phyloP scores from a whole-genome alignment of 92 coral and sea anemone genomes.

The Epizoanthus fatuus region DNA sequence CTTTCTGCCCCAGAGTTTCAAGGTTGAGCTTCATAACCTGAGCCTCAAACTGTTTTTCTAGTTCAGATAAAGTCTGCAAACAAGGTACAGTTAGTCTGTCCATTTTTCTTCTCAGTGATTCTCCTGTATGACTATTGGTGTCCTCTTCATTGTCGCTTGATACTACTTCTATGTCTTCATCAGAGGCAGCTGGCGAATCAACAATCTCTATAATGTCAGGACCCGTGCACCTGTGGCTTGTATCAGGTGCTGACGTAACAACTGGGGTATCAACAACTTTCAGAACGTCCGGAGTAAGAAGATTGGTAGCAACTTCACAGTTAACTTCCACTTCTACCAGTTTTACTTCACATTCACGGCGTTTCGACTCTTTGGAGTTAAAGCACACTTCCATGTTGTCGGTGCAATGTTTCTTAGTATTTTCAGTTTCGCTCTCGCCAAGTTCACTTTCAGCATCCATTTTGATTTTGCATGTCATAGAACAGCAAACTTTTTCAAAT shows the following conservation, averaged over 20 bases:
- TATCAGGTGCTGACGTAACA: neutral
- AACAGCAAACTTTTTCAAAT: conserved; percentile 9
- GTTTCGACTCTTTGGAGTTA: neutral
- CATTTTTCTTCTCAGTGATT: neutral
- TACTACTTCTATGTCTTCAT: neutral
- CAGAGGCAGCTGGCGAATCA: conserved; percentile 27
- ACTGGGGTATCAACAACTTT: neutral
- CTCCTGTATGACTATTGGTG: neutral
- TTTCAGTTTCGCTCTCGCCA: neutral
- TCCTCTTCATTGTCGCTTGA: neutral
- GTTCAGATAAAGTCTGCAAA: conserved; percentile 58
- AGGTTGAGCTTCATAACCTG: conserved; percentile 50
- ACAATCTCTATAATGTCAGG: conserved; percentile 5
- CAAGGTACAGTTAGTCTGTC: conserved; percentile 70
- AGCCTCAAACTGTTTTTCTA: conserved; percentile 48
- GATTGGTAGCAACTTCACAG: neutral
- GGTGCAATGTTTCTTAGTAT: too few relatives aligned
- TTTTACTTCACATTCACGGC: neutral
- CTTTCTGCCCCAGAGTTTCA: conserved; percentile 27
- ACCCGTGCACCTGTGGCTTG: neutral
- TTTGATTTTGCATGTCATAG: neutral
- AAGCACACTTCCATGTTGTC: neutral
- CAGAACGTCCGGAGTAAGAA: neutral
- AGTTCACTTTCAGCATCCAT: neutral
- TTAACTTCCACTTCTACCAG: neutral